Evolutionary conservation across 1,140 invertebrate species (phyloP).

Genomic region (Drosophila elegans): DNA sequence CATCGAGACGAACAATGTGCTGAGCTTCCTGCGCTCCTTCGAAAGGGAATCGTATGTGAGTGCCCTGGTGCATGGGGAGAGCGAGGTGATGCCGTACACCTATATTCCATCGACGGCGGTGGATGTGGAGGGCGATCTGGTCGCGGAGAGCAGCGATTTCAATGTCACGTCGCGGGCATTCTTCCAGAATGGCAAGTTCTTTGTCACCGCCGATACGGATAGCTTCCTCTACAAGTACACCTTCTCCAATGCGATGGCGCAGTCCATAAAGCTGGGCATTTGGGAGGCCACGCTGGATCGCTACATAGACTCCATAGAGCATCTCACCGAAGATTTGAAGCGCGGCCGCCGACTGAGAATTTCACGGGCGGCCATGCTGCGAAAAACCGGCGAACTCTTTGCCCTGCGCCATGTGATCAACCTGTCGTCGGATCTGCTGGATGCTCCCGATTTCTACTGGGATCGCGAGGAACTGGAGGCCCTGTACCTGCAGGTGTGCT

Average conservation of each 20-base stretch:
- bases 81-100: conserved; percentile 93
- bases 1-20: conserved; percentile 91
- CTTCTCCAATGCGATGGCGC: conserved; percentile 94
- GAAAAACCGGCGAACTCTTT: conserved; percentile 96
- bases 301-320: conserved; percentile 93
- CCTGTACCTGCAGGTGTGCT: conserved; percentile 92
- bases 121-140: conserved; percentile 76
- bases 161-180: conserved; percentile 67
- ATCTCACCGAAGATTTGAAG: conserved; percentile 92
- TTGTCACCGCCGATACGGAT: conserved; percentile 72
- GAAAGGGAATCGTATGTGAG: conserved; percentile 89
- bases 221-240: conserved; percentile 83
- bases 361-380: conserved; percentile 90
- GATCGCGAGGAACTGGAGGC: conserved; percentile 94
- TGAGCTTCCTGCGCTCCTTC: conserved; percentile 88
- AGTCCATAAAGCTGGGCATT: conserved; percentile 96
- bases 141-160: conserved; percentile 55
- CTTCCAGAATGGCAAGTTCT: conserved; percentile 84
- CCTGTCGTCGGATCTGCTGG: conserved; percentile 95
- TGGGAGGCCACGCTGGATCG: conserved; percentile 95
- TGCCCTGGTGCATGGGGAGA: conserved; percentile 90
- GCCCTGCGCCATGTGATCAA: conserved; percentile 95
- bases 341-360: conserved; percentile 88
- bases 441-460: conserved; percentile 99
- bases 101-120: conserved; percentile 85